Base-by-base conservation (phyloP, 1,140 invertebrate genomes). In the Sarcophaga peregrina region DNA sequence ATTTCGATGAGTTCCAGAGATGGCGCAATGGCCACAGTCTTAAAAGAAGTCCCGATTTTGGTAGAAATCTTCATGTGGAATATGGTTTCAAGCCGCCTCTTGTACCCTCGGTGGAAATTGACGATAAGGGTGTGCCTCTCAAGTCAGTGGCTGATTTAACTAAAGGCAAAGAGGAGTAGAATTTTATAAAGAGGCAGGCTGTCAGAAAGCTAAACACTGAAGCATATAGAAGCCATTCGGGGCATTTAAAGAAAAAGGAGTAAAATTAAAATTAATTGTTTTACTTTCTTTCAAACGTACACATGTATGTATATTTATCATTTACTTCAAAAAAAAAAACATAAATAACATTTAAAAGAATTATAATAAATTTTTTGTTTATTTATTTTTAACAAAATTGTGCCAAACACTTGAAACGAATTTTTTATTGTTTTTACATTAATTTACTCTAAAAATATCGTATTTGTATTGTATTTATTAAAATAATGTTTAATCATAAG, bases 11-110 rank as follows among this genome's bases (percentile, higher is more conserved):
- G 90, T 80, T 92, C 91, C 17, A 93, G 92, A 84, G 92, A 92
- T 45, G 88, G 88, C 88, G 88, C 10, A 89, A 87, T 72, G 88
- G 88, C 0, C 88, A 90, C 75, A 85, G 83, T 5, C 62, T 90
- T 5, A 90, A 90, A 73, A 87, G 89, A 4, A 88, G 91, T 13
- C 92, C 92, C 52, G 92, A 93, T 62, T 92, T 90, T 81, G 93
- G 93, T 3, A 93, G 93, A 84, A 94, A 93, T 83, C 91, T 95
- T 0, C 94, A 94, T 84, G 92, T 96, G 85, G 95, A 96, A 84
- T 96, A 96, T 86, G 95, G 95, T 0, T 96, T 96, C 83, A 95
- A 85, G 95, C 95, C 10, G 95, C 95, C 0, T 37, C 25, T 96
- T 85, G 92, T 95, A 80, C 95, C 95, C 3, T 96, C 95, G 0